These are phyloP conservation scores for Chrysina gloriosa DNA, from an alignment of 2,888 invertebrate species.

Conservation along the genomic window DNA sequence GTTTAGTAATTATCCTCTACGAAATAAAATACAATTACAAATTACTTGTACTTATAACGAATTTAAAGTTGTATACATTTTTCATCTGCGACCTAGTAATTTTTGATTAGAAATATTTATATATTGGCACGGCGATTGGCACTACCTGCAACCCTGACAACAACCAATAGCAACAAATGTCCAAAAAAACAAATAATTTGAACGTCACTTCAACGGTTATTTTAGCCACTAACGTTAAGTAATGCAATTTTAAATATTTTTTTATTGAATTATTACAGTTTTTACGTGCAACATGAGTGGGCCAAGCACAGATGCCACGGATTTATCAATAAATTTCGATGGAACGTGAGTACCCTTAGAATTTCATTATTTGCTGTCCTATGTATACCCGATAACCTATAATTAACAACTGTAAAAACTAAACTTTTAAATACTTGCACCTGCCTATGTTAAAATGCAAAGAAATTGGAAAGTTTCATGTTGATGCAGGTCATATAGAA, in stretches of 20 bases:
- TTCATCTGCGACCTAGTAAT: no score
- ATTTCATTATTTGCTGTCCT: background rate
- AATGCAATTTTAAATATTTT: conserved; percentile 35
- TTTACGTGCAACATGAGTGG: conserved; percentile 34
- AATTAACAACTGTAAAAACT: no score
- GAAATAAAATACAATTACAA: no score
- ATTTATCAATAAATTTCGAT: conserved; percentile 35
- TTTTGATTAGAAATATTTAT: no score
- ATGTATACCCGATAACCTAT: conserved; percentile 13
- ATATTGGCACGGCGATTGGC: no score
- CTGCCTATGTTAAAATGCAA: background rate
- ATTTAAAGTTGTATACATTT: no score
- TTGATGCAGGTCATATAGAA: background rate
- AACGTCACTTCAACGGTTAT: conserved; percentile 45
- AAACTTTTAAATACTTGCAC: background rate
- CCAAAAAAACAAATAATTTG: conserved; percentile 44
- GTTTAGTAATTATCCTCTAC: no score
- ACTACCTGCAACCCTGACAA: conserved; percentile 39
- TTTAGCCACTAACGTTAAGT: conserved; percentile 10
- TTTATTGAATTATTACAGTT: conserved; percentile 31
- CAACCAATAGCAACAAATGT: conserved; percentile 49
- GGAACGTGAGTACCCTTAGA: conserved; percentile 37
- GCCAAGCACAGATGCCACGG: conserved; percentile 33
- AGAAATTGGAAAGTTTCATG: background rate
- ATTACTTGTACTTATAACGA: no score